Conservation (phyloP, 2,888 invertebrate genomes). For the Drosophila lutescens region DNA sequence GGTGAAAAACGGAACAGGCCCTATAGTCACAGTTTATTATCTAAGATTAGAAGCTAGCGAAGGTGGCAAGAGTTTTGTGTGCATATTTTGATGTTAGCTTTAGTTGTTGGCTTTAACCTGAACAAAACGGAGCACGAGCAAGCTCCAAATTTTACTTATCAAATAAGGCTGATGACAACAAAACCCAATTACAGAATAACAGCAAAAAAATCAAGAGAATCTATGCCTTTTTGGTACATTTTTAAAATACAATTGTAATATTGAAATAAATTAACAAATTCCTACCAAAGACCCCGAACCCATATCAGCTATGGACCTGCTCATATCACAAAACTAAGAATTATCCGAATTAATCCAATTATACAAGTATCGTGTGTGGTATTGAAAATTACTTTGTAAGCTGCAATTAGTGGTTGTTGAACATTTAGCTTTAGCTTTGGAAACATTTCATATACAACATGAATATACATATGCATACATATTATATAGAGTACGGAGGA, state of each 20-base stretch:
- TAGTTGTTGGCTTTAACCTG: slow-evolving; percentile 66
- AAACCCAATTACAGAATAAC: slow-evolving; percentile 28
- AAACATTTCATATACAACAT: slow-evolving; percentile 57
- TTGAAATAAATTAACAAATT: slow-evolving; percentile 38
- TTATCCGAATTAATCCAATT: slow-evolving; percentile 47
- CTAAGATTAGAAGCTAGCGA: slow-evolving; percentile 9
- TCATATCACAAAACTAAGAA: slow-evolving; percentile 61
- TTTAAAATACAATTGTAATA: slow-evolving; percentile 49
- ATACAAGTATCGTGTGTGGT: slow-evolving; percentile 70
- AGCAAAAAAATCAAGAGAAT: slow-evolving; percentile 37
- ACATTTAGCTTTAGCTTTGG: slow-evolving; percentile 74
- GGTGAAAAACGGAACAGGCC: slow-evolving; percentile 13
- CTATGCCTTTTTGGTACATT: slow-evolving; percentile 65
- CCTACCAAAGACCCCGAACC: slow-evolving; percentile 52
- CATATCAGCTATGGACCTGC: slow-evolving; percentile 71
- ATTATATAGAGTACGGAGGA: slow-evolving; percentile 33
- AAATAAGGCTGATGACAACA: slow-evolving; percentile 68
- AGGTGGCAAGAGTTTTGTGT: slow-evolving; percentile 38
- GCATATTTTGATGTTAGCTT: slow-evolving; percentile 73
- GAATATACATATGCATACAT: slow-evolving; percentile 37
- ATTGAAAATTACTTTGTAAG: slow-evolving; percentile 74
- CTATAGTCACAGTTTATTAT: not conserved
- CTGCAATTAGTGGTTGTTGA: slow-evolving; percentile 79
- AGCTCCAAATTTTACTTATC: slow-evolving; percentile 70
- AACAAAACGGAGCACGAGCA: slow-evolving; percentile 34